phyloP scores from a whole-genome alignment of 1,140 invertebrate genomes.

The Drosophila sproati region DNA sequence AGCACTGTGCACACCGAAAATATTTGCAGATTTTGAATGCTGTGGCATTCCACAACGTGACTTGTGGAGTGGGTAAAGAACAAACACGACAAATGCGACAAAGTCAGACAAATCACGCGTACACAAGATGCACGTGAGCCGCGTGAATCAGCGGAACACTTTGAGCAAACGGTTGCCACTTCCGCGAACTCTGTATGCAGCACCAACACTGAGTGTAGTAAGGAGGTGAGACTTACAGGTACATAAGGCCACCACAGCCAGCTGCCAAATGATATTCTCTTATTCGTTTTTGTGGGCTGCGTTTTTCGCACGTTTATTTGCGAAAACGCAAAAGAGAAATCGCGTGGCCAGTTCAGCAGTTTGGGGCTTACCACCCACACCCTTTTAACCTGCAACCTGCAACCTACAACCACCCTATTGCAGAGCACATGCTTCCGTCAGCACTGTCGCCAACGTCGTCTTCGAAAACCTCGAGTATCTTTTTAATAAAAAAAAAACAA shows the following conservation, averaged over 20 bases:
- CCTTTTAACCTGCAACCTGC: too few relatives aligned
- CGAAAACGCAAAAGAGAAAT: conserved; percentile 38
- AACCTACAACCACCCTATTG: conserved; percentile 32
- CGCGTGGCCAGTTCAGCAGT: conserved; percentile 19
- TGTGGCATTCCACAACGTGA: conserved; percentile 51
- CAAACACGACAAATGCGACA: neutral
- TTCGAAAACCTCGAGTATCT: conserved; percentile 67
- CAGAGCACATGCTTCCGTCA: conserved; percentile 67
- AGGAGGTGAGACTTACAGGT: too few relatives aligned
- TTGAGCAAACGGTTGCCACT: conserved; percentile 24
- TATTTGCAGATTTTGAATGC: conserved; percentile 11
- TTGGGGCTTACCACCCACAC: neutral
- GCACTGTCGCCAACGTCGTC: conserved; percentile 47
- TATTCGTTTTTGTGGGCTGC: conserved; percentile 25
- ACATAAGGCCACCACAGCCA: too few relatives aligned
- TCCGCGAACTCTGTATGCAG: neutral
- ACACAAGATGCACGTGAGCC: conserved; percentile 55
- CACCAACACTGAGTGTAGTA: too few relatives aligned
- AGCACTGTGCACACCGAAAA: neutral
- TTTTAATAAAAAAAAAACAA: conserved; percentile 33
- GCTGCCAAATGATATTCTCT: conserved; percentile 32
- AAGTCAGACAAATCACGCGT: conserved; percentile 24
- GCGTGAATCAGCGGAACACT: conserved; percentile 63
- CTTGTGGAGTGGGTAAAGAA: conserved; percentile 31
- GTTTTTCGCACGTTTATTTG: conserved; percentile 58